phyloP scores from a whole-genome alignment of 2,113 vertebrate genomes.

The Holacanthus passer region DNA sequence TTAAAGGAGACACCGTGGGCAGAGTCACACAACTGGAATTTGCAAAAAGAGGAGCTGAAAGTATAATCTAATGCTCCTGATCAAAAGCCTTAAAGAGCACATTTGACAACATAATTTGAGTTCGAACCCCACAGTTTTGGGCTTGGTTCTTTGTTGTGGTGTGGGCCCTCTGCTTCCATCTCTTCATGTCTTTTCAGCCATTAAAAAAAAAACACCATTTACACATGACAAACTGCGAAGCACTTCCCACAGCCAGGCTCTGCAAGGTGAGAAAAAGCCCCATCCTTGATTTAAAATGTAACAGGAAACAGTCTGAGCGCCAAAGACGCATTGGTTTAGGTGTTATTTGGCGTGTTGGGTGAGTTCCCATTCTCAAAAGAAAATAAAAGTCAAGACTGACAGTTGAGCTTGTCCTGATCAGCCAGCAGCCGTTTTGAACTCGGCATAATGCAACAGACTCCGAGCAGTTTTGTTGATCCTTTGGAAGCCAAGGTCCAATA shows the following conservation, averaged over 20 bases:
- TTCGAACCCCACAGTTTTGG: slow-evolving; percentile 35
- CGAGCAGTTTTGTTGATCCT: slow-evolving; percentile 37
- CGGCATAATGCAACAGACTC: slow-evolving; percentile 19
- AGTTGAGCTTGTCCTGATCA: slow-evolving; percentile 36
- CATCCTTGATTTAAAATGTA: slow-evolving; percentile 37
- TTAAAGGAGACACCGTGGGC: slow-evolving; percentile 64
- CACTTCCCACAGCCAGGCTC: slow-evolving; percentile 22
- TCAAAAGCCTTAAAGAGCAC: slow-evolving; percentile 65
- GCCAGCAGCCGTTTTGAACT: slow-evolving; percentile 30
- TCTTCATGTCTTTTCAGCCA: slow-evolving; percentile 16
- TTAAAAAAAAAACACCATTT: slow-evolving; percentile 21
- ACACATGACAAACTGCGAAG: slow-evolving; percentile 35
- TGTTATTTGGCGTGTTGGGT: slow-evolving; percentile 19
- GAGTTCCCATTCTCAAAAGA: slow-evolving; percentile 30
- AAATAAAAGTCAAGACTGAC: slow-evolving; percentile 57
- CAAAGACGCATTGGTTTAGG: slow-evolving; percentile 41
- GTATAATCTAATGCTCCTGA: slow-evolving; percentile 42
- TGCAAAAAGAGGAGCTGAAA: slow-evolving; percentile 45
- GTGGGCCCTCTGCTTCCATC: slow-evolving; percentile 25
- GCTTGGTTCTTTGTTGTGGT: slow-evolving; percentile 47
- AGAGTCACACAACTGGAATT: slow-evolving; percentile 73
- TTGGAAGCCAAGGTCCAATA: slow-evolving; percentile 42
- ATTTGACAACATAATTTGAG: slow-evolving; percentile 65
- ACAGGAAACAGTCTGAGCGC: slow-evolving; percentile 39
- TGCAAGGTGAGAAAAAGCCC: slow-evolving; percentile 40